These are phyloP conservation scores for Chrysomallon squamiferum DNA, from an alignment of 1,140 invertebrate species.

Conservation along the genomic window DNA sequence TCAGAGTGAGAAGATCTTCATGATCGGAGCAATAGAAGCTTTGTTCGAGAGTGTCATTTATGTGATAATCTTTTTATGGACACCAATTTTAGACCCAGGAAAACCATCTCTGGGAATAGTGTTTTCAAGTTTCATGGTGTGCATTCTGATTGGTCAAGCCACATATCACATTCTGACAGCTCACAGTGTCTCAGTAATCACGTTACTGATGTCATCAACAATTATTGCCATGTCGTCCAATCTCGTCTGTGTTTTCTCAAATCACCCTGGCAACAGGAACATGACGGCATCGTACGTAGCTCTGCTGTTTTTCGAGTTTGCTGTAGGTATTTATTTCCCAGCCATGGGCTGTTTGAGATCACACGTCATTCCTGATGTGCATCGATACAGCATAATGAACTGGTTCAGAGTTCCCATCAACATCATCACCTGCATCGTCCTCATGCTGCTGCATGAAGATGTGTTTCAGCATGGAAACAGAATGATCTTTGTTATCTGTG, in stretches of 20 bases:
- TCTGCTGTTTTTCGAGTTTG: constrained; percentile 73
- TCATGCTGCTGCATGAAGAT: constrained; percentile 66
- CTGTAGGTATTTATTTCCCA: constrained; percentile 65
- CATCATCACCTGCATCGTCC: constrained; percentile 59
- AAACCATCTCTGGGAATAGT: constrained; percentile 61
- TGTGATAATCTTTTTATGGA: constrained; percentile 78
- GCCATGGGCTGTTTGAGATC: constrained; percentile 71
- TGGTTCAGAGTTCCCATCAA: constrained; percentile 64
- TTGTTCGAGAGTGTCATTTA: constrained; percentile 78
- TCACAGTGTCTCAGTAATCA: constrained; percentile 51
- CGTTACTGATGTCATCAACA: constrained; percentile 57
- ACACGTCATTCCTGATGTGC: constrained; percentile 70
- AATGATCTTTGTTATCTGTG: constrained; percentile 64
- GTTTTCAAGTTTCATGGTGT: constrained; percentile 75
- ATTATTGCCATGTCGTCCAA: constrained; percentile 51
- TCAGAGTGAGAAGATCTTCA: constrained; percentile 66
- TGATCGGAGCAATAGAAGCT: constrained; percentile 73
- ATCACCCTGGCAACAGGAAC: constrained; percentile 40
- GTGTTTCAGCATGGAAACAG: constrained; percentile 62
- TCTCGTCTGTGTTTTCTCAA: constrained; percentile 55
- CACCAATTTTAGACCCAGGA: constrained; percentile 69
- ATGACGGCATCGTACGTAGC: constrained; percentile 65
- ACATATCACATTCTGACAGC: constrained; percentile 67
- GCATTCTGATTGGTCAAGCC: constrained; percentile 73
- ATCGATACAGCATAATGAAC: constrained; percentile 58